Evolutionary conservation across 53 echinoderm and acorn worm species (phyloP), one percentile per base, ranked within the genome.

Genomic region (Pentamera pediparva): DNA sequence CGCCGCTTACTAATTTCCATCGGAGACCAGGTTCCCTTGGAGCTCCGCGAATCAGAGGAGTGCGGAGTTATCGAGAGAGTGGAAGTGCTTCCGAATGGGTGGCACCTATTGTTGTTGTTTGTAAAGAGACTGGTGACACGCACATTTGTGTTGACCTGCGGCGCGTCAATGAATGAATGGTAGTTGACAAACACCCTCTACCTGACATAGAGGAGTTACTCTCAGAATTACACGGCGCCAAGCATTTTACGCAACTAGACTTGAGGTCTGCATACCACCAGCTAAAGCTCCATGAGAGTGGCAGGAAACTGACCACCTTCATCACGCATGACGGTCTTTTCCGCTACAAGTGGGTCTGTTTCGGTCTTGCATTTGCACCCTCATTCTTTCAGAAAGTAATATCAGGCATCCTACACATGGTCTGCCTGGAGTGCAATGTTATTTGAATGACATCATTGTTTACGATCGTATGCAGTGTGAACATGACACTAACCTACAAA

Each of bases 221-320:
- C 35, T 70, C 85, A 43, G 80, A 75, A 30, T 25, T 84, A 54
- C 17, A 58, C 1, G 77, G 83, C 22, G 63, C 83, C 1, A 57
- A 47, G 0, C 39, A 4, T 24, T 86, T 89, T 52, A 69, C 67
- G 11, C 85, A 85, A 40, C 40, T 84, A n/a, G 78, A 87, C 59
- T 60, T 87, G 15, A 84, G 77, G 29, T 81, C 63, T 53, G 89
- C 84, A 3, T 84, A 80, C 43, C 84, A 88, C 50, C 84, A 88
- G 32, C 37, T 88, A 17, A 72, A 88, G 40, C 48, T 88, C 0
- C 70, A 79, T 50, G 47, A 52, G 53, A 24, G 56, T 28, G 80
- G 76, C 13, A 84, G n/a, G n/a, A n/a, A n/a, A n/a, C n/a, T n/a
- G n/a, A n/a, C n/a, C n/a, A n/a, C n/a, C n/a, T 45, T 45, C 47